Conservation (phyloP, 2,888 invertebrate species). For the Linnaemya tessellans region DNA sequence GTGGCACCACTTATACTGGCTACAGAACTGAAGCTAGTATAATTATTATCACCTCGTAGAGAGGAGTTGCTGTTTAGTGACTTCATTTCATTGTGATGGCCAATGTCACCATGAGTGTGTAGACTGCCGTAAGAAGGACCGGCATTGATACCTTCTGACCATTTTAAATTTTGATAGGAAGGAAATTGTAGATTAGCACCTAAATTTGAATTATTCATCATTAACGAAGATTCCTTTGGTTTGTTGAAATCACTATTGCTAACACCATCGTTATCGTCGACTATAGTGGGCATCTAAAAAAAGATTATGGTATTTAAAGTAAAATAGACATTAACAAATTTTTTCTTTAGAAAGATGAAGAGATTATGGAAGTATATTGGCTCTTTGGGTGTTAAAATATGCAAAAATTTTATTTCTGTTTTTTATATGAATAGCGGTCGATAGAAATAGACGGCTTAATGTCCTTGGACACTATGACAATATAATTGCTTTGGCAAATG, state of each 20-base stretch:
- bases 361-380: background rate
- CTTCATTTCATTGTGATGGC: constrained; percentile 48
- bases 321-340: background rate
- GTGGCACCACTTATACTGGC: constrained; percentile 73
- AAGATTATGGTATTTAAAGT: constrained; percentile 4
- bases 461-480: no score
- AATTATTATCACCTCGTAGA: constrained; percentile 34
- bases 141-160: constrained; percentile 79
- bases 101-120: constrained; percentile 62
- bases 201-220: constrained; percentile 45
- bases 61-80: constrained; percentile 40
- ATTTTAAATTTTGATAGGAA: constrained; percentile 76
- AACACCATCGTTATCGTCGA: constrained; percentile 31
- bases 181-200: constrained; percentile 69
- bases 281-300: constrained; percentile 35
- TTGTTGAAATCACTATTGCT: constrained; percentile 40
- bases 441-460: background rate
- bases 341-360: background rate
- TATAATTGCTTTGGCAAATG: no score
- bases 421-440: background rate
- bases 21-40: constrained; percentile 59
- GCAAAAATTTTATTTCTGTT: background rate
- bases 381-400: background rate
- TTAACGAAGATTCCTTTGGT: constrained; percentile 34
- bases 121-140: constrained; percentile 70